Conservation (phyloP, 2,113 vertebrate genomes). For the Suncus etruscus region DNA sequence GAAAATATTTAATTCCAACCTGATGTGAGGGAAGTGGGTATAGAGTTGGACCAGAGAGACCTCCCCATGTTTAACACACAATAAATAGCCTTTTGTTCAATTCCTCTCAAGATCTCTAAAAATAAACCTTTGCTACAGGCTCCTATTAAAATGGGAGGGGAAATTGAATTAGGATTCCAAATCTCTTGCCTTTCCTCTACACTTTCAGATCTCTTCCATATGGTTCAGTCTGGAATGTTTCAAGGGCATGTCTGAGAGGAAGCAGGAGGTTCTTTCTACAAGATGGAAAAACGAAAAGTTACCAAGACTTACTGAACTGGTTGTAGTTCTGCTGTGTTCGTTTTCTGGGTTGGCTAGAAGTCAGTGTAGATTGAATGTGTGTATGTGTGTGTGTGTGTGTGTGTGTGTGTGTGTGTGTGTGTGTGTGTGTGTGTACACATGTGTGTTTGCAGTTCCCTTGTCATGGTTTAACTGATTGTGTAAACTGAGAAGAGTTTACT, state of each 20-base stretch:
- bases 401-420: no score
- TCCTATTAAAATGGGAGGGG: conserved; percentile 75
- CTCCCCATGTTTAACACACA: conserved; percentile 45
- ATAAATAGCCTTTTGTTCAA: conserved; percentile 61
- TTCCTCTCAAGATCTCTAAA: conserved; percentile 60
- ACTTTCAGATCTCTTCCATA: conserved; percentile 82
- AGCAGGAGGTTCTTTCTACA: conserved; percentile 74
- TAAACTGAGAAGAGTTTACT: background rate
- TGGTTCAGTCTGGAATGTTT: conserved; percentile 73
- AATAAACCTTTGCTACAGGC: conserved; percentile 66
- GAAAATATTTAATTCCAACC: conserved; percentile 67
- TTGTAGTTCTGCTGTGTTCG: conserved; percentile 37
- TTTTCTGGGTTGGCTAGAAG: background rate
- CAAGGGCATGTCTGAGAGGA: conserved; percentile 61
- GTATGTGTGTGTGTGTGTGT: background rate
- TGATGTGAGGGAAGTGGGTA: conserved; percentile 58
- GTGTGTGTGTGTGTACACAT: no score
- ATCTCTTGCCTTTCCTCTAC: conserved; percentile 67
- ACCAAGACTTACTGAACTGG: conserved; percentile 22
- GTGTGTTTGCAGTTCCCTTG: no score
- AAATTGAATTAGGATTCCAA: conserved; percentile 80
- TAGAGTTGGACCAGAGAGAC: conserved; percentile 30
- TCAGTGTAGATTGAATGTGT: background rate
- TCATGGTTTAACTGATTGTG: background rate
- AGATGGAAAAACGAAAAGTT: conserved; percentile 60